These are phyloP conservation scores for Nephrotoma flavescens DNA, from an alignment of 2,888 invertebrate genomes.

Conservation along the genomic window DNA sequence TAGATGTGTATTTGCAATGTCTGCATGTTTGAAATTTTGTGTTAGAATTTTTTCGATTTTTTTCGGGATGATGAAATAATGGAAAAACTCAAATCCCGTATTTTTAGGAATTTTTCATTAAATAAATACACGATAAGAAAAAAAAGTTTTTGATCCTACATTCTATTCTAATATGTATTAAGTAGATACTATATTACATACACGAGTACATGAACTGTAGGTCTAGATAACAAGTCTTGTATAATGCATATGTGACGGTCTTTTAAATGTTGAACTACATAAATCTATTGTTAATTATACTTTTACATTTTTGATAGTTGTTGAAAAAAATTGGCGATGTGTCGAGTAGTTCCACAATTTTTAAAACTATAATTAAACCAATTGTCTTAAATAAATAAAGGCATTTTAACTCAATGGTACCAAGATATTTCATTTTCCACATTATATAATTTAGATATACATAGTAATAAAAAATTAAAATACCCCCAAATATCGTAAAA, in stretches of 20 bases:
- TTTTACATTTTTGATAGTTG: background rate
- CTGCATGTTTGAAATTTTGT: background rate
- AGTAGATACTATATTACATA: background rate
- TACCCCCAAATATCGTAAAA: too few relatives aligned
- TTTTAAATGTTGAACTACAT: background rate
- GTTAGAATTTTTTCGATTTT: background rate
- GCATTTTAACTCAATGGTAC: too few relatives aligned
- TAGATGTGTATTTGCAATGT: background rate
- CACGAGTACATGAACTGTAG: background rate
- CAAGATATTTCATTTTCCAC: too few relatives aligned
- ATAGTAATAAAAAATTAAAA: too few relatives aligned
- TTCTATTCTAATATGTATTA: background rate
- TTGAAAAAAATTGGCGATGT: too few relatives aligned
- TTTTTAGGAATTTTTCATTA: background rate
- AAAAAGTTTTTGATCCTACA: background rate
- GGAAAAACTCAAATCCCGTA: background rate
- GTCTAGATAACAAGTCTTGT: too few relatives aligned
- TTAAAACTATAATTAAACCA: too few relatives aligned
- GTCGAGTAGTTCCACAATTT: too few relatives aligned
- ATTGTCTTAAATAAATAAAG: too few relatives aligned
- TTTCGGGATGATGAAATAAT: background rate
- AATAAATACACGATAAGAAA: background rate
- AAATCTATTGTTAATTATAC: background rate
- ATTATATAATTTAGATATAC: too few relatives aligned
- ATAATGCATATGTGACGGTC: background rate